Conservation (phyloP, 2,888 invertebrate species). For the Dolichomitus sp. region DNA sequence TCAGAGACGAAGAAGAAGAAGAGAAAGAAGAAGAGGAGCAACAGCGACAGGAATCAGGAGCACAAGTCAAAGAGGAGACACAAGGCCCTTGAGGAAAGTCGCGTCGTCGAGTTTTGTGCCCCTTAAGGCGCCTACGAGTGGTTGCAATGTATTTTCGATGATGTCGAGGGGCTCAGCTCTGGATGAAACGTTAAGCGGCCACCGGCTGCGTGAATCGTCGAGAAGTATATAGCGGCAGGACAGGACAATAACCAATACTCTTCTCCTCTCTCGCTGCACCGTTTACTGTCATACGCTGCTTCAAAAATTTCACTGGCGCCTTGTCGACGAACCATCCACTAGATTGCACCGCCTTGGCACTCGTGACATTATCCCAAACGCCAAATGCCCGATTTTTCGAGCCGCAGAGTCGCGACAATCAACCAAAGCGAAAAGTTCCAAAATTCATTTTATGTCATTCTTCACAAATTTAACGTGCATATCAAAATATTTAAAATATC, state of each 20-base stretch:
- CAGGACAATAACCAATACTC: not conserved
- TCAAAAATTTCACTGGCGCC: not conserved
- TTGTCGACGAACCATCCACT: not conserved
- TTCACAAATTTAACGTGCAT: too few relatives aligned
- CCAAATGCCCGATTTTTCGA: not conserved
- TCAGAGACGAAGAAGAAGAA: conserved; percentile 7
- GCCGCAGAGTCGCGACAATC: not conserved
- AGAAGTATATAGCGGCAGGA: not conserved
- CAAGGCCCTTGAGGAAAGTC: conserved; percentile 60
- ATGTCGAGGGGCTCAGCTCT: not conserved
- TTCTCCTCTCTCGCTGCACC: not conserved
- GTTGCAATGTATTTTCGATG: conserved; percentile 18
- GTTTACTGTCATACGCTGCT: not conserved
- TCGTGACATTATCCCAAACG: not conserved
- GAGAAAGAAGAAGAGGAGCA: not conserved
- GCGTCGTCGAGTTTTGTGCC: conserved; percentile 47
- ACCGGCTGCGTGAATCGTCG: not conserved
- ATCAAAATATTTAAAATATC: too few relatives aligned
- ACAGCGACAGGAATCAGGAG: conserved; percentile 31
- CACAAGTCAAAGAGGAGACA: conserved; percentile 29
- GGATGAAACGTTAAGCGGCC: not conserved
- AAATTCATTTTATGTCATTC: not conserved
- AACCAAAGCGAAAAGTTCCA: not conserved
- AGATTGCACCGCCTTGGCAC: not conserved
- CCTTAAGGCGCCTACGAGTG: conserved; percentile 64